Evolutionary conservation across 2,888 invertebrate genomes (phyloP).

Genomic region (Didymodactylos carnosus): DNA sequence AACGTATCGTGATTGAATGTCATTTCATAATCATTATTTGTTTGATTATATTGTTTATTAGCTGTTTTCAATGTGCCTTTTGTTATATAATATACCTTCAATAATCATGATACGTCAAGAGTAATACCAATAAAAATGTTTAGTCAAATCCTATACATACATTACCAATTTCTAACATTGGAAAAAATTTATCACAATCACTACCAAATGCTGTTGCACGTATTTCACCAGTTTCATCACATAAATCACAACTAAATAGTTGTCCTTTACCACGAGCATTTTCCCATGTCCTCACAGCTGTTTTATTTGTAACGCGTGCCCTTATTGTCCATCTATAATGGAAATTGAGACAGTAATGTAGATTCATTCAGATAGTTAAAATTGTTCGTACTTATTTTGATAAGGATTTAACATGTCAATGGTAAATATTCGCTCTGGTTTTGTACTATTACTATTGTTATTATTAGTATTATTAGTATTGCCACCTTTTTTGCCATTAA

Average conservation of each 20-base stretch:
- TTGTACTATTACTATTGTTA: not conserved
- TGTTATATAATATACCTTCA: slow-evolving; percentile 64
- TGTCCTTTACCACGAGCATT: slow-evolving; percentile 81
- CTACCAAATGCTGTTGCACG: slow-evolving; percentile 71
- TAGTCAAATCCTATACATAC: slow-evolving; percentile 16
- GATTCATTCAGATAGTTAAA: too few species aligned
- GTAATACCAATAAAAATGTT: not conserved
- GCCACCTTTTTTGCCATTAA: not conserved
- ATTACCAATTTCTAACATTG: slow-evolving; percentile 54
- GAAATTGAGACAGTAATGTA: not conserved
- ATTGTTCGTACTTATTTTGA: not conserved
- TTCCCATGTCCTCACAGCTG: slow-evolving; percentile 60
- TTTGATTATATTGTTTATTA: slow-evolving; percentile 61
- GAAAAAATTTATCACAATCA: slow-evolving; percentile 65
- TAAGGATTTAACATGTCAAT: not conserved
- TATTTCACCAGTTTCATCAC: slow-evolving; percentile 82
- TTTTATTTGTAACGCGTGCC: slow-evolving; percentile 64
- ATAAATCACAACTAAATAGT: slow-evolving; percentile 71
- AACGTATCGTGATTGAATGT: slow-evolving; percentile 54
- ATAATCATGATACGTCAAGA: not conserved
- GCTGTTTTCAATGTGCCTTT: slow-evolving; percentile 69
- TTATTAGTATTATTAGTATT: not conserved
- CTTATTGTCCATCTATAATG: slow-evolving; percentile 62
- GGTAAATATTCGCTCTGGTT: not conserved
- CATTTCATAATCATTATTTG: slow-evolving; percentile 91